Base-by-base conservation (phyloP, 2,797 vertebrate genomes). In the Lemur catta region DNA sequence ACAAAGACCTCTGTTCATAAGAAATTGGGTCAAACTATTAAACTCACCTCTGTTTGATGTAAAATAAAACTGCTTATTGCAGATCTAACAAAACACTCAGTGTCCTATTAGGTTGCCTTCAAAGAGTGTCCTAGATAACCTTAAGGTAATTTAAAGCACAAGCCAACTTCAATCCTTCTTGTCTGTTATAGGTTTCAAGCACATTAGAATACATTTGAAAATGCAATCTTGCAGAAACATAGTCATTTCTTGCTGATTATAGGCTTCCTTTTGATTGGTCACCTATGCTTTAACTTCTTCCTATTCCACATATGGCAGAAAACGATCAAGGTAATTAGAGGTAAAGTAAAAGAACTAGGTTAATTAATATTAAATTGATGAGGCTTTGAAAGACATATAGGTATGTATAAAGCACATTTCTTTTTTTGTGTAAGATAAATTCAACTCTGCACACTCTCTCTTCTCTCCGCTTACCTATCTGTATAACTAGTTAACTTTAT, bases 51-150 rank as follows among this genome's bases (percentile, higher is more conserved):
- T 75, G 17, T 96, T 91, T 97, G 93, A 98, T 94, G 96, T 94
- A 96, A 97, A 97, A 95, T 74, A 98, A 96, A 92, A 95, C 90
- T 97, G 79, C 24, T 95, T 97, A 96, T 96, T 97, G 91, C 94
- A 97, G 72, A 95, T 93, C 63, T 97, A 97, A 97, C 94, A 97
- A 96, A 96, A 94, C 89, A 96, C 74, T 96, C 22, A 1, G 50
- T 91, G 30, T 96, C 72, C 87, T 95, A 11, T 96, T 97, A 97
- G 69, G 79, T 28, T 97, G 75, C 69, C 95, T 97, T 98, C 65
- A 89, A 97, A 97, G 89, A 84, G 35, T 94, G 88, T 96, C 96
- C 78, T 80, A 89, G 59, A 96, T 95, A 84, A 89, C 76, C 97
- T 98, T 89, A 97, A 84, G 30, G 67, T 93, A 86, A 93, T 84